Evolutionary conservation across 2,797 vertebrate species (phyloP).

Genomic region (Limosa lapponica): DNA sequence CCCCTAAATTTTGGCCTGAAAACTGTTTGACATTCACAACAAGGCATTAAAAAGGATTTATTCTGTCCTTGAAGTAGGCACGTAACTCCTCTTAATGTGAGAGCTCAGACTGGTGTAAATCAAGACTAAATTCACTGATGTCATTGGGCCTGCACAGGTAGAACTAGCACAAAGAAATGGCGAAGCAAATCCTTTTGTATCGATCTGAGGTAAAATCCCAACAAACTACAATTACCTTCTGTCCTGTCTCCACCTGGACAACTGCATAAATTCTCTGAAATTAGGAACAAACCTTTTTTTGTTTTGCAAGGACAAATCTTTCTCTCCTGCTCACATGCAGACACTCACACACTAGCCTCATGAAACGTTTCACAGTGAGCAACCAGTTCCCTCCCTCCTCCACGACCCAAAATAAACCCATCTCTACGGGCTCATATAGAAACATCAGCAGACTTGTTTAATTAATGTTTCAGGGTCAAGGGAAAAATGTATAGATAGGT

Average conservation of each 20-base stretch:
- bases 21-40: constrained; percentile 5
- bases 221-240: neutral
- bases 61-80: neutral
- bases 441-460: constrained; percentile 25
- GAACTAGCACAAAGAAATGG: neutral
- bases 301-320: neutral
- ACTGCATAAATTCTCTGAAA: neutral
- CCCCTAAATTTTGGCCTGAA: constrained; percentile 10
- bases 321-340: neutral
- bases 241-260: neutral
- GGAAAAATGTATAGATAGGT: constrained; percentile 11
- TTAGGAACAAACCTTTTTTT: neutral
- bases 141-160: neutral
- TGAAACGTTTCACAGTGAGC: neutral
- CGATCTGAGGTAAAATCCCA: neutral
- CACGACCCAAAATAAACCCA: neutral
- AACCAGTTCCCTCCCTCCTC: neutral
- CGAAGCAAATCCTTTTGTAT: neutral
- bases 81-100: neutral
- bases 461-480: constrained; percentile 12
- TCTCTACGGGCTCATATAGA: neutral
- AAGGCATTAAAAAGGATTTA: constrained; percentile 35
- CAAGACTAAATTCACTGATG: neutral
- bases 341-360: neutral
- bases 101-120: constrained; percentile 25